Evolutionary conservation across 2,113 vertebrate species (phyloP).

Genomic region (Aptenodytes forsteri): DNA sequence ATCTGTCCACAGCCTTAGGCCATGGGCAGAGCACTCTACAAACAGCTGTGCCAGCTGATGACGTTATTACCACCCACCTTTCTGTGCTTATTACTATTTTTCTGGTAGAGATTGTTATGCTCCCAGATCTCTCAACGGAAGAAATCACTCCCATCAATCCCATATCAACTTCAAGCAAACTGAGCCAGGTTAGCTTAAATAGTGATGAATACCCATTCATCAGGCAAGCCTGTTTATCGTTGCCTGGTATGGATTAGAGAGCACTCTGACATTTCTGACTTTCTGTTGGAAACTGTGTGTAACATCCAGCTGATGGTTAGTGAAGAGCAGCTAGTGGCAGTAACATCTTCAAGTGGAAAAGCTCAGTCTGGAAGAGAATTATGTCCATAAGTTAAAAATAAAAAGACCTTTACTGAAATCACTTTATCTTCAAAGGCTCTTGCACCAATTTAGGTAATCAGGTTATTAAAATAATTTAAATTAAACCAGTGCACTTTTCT

Average conservation of each 20-base stretch:
- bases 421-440: background rate
- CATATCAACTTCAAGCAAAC: background rate
- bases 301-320: background rate
- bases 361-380: background rate
- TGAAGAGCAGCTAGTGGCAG: background rate
- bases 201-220: background rate
- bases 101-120: background rate
- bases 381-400: background rate
- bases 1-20: background rate
- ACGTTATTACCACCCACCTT: background rate
- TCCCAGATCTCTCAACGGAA: background rate
- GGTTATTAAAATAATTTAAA: slow-evolving; percentile 22
- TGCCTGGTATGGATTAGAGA: background rate
- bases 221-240: background rate
- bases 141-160: background rate
- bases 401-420: background rate
- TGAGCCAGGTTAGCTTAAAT: background rate
- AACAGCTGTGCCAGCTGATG: background rate
- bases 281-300: background rate
- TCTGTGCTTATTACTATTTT: background rate
- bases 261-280: background rate
- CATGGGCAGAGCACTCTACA: background rate
- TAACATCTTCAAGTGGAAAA: background rate
- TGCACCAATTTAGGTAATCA: background rate
- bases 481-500: background rate